Percentiles rank a stretch among this genome's conserved stretches.
Evolutionary conservation across 2,888 invertebrate genomes (phyloP).

Genomic region (Carpatolechia fugitivella): DNA sequence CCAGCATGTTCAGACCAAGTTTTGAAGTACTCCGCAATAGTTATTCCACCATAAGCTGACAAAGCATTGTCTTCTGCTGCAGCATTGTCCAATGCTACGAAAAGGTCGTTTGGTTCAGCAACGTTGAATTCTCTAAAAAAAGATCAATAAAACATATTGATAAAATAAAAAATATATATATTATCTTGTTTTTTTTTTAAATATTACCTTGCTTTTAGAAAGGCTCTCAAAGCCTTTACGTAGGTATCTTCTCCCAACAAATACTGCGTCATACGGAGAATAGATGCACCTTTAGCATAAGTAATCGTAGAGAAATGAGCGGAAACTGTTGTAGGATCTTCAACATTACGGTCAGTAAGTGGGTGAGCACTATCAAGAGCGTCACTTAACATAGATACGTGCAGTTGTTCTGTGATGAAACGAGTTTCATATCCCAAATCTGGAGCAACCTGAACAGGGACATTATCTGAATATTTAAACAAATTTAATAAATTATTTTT

Average conservation of each 20-base stretch:
- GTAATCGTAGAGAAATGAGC: constrained; percentile 83
- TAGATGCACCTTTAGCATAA: constrained; percentile 82
- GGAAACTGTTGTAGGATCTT: constrained; percentile 77
- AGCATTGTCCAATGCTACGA: constrained; percentile 65
- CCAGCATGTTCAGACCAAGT: constrained; percentile 82
- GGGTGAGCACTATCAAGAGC: constrained; percentile 77
- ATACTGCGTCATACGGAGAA: constrained; percentile 84
- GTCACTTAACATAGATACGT: constrained; percentile 80
- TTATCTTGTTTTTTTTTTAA: not conserved
- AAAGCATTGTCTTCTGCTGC: constrained; percentile 47
- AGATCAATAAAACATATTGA: not conserved
- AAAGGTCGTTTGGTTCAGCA: constrained; percentile 74
- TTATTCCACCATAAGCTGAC: constrained; percentile 44
- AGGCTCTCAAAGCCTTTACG: constrained; percentile 70
- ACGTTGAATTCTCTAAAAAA: constrained; percentile 52
- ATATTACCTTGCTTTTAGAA: constrained; percentile 71
- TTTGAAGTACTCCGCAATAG: constrained; percentile 68
- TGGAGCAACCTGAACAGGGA: constrained; percentile 45
- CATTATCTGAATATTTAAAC: not conserved
- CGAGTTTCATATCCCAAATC: constrained; percentile 56
- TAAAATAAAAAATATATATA: not conserved
- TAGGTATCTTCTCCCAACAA: constrained; percentile 77
- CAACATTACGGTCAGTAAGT: constrained; percentile 75
- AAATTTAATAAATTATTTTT: too few species aligned
- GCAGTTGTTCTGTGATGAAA: constrained; percentile 85